Evolutionary conservation across 1,140 invertebrate genomes (phyloP).

Genomic region (Potamilus streckersoni): DNA sequence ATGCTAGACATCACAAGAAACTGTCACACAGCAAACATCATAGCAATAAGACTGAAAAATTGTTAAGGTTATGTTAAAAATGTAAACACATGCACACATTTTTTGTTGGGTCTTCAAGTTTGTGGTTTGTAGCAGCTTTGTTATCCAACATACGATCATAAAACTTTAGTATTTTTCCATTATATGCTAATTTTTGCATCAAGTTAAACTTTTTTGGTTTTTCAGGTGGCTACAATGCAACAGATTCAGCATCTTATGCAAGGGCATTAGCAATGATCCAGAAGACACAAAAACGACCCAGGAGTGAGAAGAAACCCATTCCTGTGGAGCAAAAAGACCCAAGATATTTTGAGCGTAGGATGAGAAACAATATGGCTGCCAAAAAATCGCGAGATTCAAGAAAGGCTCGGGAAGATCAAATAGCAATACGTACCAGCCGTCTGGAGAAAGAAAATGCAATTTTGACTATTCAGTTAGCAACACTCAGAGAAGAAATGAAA

Average conservation of each 20-base stretch:
- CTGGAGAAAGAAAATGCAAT: constrained; percentile 89
- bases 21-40: no score
- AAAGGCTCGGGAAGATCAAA: constrained; percentile 84
- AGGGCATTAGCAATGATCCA: constrained; percentile 58
- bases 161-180: no score
- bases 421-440: constrained; percentile 82
- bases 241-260: constrained; percentile 50
- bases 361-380: constrained; percentile 89
- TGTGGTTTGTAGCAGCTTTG: no score
- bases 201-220: no score
- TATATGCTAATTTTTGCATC: no score
- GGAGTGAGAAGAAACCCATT: constrained; percentile 88
- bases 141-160: no score
- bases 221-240: no score
- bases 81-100: no score
- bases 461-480: constrained; percentile 81
- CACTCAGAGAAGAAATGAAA: constrained; percentile 81
- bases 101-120: no score
- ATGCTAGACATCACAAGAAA: no score
- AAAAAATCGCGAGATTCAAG: constrained; percentile 86
- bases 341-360: constrained; percentile 88
- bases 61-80: no score
- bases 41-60: no score
- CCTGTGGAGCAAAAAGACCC: constrained; percentile 88
- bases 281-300: constrained; percentile 71